These are phyloP conservation scores for Diarsia dahlii DNA, from an alignment of 2,888 invertebrate genomes.

Conservation along the genomic window DNA sequence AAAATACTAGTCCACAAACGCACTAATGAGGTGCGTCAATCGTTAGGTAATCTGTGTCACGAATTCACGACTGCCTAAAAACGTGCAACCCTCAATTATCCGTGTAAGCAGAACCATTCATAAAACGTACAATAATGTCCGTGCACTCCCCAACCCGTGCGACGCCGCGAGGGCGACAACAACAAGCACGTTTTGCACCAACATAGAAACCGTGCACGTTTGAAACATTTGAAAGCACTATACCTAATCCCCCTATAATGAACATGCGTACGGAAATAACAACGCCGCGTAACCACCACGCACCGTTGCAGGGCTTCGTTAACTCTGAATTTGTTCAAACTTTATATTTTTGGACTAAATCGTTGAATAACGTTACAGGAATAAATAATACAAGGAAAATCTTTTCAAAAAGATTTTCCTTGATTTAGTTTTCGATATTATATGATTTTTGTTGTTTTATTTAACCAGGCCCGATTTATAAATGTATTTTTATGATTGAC, in stretches of 20 bases:
- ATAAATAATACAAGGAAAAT: conserved; percentile 36
- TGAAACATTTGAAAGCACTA: conserved; percentile 41
- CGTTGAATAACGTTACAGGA: conserved; percentile 49
- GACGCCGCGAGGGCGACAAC: background rate
- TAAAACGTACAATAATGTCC: conserved; percentile 16
- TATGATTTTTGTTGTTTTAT: background rate
- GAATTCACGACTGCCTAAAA: conserved; percentile 21
- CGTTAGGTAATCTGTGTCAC: conserved; percentile 27
- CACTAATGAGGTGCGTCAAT: conserved; percentile 4
- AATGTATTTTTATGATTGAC: conserved; percentile 15
- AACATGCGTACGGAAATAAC: conserved; percentile 47
- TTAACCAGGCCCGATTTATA: conserved; percentile 12
- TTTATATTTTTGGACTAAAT: conserved; percentile 38
- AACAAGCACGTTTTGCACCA: conserved; percentile 32
- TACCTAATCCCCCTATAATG: conserved; percentile 25
- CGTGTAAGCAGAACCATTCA: conserved; percentile 17
- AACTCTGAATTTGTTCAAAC: conserved; percentile 31
- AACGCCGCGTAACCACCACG: conserved; percentile 24
- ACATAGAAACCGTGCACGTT: conserved; percentile 47
- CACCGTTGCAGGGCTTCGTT: conserved; percentile 43
- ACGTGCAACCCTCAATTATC: conserved; percentile 35
- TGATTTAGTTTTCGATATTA: background rate
- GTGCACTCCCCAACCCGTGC: conserved; percentile 34
- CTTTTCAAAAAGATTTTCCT: conserved; percentile 4
- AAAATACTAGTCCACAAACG: background rate